Evolutionary conservation across 2,888 invertebrate genomes (phyloP), one percentile per base, ranked within the genome.

Genomic region (Apodemia mormo): DNA sequence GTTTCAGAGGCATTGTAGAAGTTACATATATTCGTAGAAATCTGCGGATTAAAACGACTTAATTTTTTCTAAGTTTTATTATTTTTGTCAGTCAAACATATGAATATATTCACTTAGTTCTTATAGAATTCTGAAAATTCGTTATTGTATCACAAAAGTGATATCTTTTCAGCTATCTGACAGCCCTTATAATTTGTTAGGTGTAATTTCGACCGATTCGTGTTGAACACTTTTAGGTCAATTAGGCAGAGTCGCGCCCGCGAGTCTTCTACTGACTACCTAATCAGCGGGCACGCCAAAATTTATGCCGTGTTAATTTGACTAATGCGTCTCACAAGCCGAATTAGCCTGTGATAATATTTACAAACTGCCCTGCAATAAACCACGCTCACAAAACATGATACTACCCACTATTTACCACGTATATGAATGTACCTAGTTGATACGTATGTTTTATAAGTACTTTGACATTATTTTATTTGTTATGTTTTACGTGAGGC

Each of bases 301-400:
- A 87, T 92, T 92, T 93, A 92, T 88, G 84, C 88, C 88, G 92
- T 93, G 93, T 93, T 93, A 93, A 93, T 93, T 93, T 93, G 93
- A 93, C 92, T 92, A 93, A 93, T 93, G 93, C 90, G 86, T 82
- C 82, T 82, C 84, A 86, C 87, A 84, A 85, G 84, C 73, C 74
- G 81, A 80, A 81, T 81, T 81, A 80, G 79, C 74, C 85, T 80
- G 83, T 85, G 86, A 85, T 90, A 89, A 86, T 86, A 86, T 83
- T 81, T 80, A 82, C 76, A 79, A 80, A 79, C 85, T 76, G 80
- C 82, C 81, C 82, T 77, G 77, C 81, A 80, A 80, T 80, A 76
- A 66, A 69, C 75, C 68, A 33, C 37, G 65, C 4, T 37, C 40
- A 45, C 43, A 65, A 65, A 65, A 45, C 65, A 45, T 65, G 40